phyloP scores from a whole-genome alignment of 2,113 vertebrate species.

The Rhipidura dahli region DNA sequence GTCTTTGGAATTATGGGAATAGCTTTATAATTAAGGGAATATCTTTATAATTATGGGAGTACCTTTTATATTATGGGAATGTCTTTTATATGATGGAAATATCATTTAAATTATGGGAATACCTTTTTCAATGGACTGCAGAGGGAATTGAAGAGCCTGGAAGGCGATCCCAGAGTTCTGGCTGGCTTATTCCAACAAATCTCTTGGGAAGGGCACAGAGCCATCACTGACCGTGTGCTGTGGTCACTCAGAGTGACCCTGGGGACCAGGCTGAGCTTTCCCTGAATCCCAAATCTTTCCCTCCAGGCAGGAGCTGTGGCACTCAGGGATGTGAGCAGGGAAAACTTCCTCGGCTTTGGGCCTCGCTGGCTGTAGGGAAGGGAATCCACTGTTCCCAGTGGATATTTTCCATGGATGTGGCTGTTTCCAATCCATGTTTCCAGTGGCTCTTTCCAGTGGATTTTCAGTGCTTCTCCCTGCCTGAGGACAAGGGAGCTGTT shows the following conservation, averaged over 20 bases:
- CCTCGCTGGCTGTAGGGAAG: neutral
- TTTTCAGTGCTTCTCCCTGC: neutral
- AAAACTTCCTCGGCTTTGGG: neutral
- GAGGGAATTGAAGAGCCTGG: neutral
- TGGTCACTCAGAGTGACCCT: neutral
- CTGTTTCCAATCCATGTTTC: too few relatives aligned
- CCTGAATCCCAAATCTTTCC: neutral
- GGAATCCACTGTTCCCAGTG: neutral
- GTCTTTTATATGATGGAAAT: neutral
- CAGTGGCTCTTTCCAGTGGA: neutral
- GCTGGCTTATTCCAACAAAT: neutral
- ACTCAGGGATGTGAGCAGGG: neutral
- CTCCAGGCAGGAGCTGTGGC: neutral
- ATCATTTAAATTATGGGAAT: neutral
- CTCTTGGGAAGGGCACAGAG: neutral
- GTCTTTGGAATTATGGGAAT: neutral
- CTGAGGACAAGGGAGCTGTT: neutral
- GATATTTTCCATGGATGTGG: neutral
- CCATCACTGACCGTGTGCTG: accelerated
- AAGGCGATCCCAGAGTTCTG: neutral
- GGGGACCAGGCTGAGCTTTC: neutral
- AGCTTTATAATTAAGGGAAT: neutral
- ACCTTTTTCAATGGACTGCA: neutral
- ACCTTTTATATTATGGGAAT: neutral
- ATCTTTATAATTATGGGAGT: too few relatives aligned